phyloP scores from a whole-genome alignment of 1,140 invertebrate genomes.

The Lepeophtheirus salmonis region DNA sequence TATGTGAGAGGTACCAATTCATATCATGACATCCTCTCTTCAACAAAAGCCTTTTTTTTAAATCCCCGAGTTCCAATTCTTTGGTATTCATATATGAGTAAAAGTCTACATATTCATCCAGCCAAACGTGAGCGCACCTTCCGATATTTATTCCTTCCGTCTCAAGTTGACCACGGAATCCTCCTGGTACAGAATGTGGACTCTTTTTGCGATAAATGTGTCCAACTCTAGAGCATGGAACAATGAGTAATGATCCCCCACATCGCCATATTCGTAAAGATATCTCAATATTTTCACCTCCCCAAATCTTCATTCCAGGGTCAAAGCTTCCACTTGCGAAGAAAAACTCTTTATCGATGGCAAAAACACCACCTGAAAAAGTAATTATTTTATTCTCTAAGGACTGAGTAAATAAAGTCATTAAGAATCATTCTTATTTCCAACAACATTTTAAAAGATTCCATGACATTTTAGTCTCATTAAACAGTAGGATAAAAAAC shows the following conservation, averaged over 20 bases:
- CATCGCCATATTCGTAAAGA: conserved; percentile 89
- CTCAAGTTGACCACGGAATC: conserved; percentile 61
- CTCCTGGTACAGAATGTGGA: conserved; percentile 27
- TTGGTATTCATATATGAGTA: conserved; percentile 4
- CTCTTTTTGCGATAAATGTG: conserved; percentile 53
- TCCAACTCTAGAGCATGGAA: conserved; percentile 84
- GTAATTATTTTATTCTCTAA: too few relatives aligned
- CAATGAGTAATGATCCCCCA: conserved; percentile 53
- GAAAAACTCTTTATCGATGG: conserved; percentile 11
- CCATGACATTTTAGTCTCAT: too few relatives aligned
- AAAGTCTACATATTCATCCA: conserved; percentile 57
- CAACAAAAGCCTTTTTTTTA: not conserved
- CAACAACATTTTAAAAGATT: too few relatives aligned
- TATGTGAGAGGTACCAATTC: not conserved
- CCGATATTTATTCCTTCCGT: conserved; percentile 65
- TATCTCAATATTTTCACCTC: conserved; percentile 92
- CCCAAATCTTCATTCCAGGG: conserved; percentile 32
- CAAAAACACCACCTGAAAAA: conserved; percentile 10
- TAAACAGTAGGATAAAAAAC: too few relatives aligned
- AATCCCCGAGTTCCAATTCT: not conserved
- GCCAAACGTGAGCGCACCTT: conserved; percentile 79
- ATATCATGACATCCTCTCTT: not conserved
- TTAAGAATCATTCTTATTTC: too few relatives aligned
- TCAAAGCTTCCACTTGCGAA: conserved; percentile 9
- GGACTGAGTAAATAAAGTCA: too few relatives aligned